Base-by-base conservation (phyloP, 2,113 vertebrate genomes). In the Aptenodytes forsteri region DNA sequence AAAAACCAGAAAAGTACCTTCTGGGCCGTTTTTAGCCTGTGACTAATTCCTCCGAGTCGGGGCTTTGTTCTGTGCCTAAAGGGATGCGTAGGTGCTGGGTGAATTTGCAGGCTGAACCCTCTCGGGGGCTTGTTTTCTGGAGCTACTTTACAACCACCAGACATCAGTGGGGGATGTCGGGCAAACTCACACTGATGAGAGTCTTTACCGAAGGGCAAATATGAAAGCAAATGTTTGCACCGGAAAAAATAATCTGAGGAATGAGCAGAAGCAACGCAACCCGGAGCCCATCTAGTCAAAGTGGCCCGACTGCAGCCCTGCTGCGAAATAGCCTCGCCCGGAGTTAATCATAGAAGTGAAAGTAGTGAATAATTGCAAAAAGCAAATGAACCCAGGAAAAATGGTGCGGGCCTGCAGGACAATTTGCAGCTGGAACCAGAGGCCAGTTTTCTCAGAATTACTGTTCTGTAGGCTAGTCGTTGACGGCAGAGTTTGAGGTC, bases 291-390 rank as follows among this genome's bases (percentile, higher is more conserved):
- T 2, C 30, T 5, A 46, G 21, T 9, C 82, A 42, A 26, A 49
- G 87, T 2, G 7, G 23, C 49, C 42, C 15, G 13, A 47, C 58
- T 19, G 2, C 59, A 79, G 59, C 86, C 47, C 59, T 15, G 61
- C 42, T 27, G 16, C 1, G 8, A 62, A 64, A 19, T 2, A 16
- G 4, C 83, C 44, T 38, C 2, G 2, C 56, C 34, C 0, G 0
- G 64, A 29, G 29, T 29, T 56, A 4, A 22, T 78, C 72, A 3
- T 11, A 9, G 59, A 54, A n/a, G n/a, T 56, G 46, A 64, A 65
- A 80, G 64, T 1, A 25, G 36, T 38, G 77, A 72, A 82, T 16
- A n/a, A 75, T 3, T 27, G n/a, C 64, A 46, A 69, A 80, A 81
- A 50, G 25, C 34, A 42, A 55, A 59, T 7, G 14, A 54, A 36